A percentile compares a stretch with the other conserved stretches of the same genome.
Conservation (phyloP, 1,140 invertebrate genomes). For the Procambarus virginalis region DNA sequence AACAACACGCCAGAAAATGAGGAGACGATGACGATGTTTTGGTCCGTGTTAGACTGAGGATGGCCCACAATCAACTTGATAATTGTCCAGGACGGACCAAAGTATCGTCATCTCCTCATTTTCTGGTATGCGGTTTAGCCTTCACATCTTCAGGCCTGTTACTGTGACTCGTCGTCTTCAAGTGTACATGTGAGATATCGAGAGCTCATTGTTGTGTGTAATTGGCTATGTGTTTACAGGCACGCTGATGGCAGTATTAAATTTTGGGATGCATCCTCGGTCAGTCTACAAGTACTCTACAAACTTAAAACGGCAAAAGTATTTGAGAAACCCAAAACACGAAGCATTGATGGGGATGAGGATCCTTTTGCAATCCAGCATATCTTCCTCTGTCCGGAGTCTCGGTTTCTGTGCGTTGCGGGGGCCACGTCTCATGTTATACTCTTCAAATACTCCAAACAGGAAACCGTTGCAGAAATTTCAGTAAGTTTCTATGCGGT, state of each 20-base stretch:
- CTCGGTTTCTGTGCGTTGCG: constrained; percentile 89
- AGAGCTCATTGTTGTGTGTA: no score
- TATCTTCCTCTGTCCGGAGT: constrained; percentile 94
- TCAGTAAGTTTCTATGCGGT: constrained; percentile 38
- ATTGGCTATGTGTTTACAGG: constrained; percentile 76
- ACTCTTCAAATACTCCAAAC: constrained; percentile 95
- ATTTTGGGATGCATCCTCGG: constrained; percentile 97
- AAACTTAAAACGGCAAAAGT: constrained; percentile 97
- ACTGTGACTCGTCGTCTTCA: no score
- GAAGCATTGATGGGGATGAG: constrained; percentile 78
- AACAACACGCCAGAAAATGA: no score
- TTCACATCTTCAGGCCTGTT: no score
- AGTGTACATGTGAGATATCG: no score
- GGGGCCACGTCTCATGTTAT: constrained; percentile 94
- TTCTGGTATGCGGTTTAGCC: no score
- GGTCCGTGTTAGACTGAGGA: no score
- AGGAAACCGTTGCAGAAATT: constrained; percentile 85
- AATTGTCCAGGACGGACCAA: no score
- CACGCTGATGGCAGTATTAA: constrained; percentile 97
- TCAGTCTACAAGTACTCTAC: constrained; percentile 94
- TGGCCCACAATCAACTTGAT: no score
- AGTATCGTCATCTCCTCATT: no score
- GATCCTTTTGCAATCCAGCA: constrained; percentile 96
- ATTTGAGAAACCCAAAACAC: constrained; percentile 83
- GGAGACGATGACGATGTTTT: no score